phyloP scores from a whole-genome alignment of 2,797 vertebrate species.

The Gallinago nigripennis region DNA sequence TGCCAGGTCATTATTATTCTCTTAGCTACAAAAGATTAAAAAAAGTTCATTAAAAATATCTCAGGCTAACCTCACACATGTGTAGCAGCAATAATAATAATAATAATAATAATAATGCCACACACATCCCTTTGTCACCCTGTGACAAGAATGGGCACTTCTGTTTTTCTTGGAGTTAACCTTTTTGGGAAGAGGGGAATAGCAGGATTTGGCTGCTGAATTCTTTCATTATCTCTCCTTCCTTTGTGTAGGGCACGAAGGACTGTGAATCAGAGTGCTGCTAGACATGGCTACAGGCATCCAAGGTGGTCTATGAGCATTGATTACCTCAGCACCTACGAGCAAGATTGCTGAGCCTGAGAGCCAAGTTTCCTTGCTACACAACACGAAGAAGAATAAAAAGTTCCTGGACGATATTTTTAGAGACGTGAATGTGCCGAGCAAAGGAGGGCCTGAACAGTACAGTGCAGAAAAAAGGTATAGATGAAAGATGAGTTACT shows the following conservation, averaged over 20 bases:
- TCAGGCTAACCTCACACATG: neutral
- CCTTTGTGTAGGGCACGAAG: neutral
- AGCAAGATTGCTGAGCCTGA: neutral
- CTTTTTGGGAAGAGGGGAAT: neutral
- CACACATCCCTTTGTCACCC: neutral
- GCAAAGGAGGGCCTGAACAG: neutral
- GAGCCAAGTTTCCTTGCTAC: neutral
- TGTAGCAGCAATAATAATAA: neutral
- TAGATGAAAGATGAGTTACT: neutral
- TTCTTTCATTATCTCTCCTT: neutral
- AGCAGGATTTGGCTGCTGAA: conserved; percentile 10
- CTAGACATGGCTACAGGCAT: neutral
- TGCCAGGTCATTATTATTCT: conserved; percentile 18
- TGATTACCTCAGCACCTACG: neutral
- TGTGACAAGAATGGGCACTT: neutral
- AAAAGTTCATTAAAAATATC: neutral
- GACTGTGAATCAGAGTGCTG: neutral
- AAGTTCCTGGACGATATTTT: conserved; percentile 7
- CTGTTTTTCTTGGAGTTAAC: neutral
- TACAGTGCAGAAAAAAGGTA: neutral
- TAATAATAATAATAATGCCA: neutral
- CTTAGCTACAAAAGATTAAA: conserved; percentile 2
- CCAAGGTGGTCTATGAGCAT: neutral
- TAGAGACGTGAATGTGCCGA: neutral
- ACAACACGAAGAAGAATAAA: neutral